Base-by-base conservation (phyloP, 1,140 invertebrate species). In the Temnothorax curvispinosus region DNA sequence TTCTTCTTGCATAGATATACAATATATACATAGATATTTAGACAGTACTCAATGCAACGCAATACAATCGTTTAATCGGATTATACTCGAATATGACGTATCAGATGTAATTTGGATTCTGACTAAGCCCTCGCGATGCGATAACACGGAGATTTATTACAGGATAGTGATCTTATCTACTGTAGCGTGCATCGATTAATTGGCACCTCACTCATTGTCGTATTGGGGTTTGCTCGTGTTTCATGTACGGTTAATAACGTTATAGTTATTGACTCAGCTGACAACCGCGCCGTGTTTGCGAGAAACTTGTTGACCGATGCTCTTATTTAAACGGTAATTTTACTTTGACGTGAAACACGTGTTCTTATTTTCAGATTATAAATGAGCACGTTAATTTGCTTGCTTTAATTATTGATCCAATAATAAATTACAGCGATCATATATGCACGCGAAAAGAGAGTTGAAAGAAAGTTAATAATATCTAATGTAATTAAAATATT, bases 131-230 rank as follows among this genome's bases (percentile, higher is more conserved):
- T 15, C 9, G 15, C 35, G 47, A 56, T 35, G 27, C 56, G 56
- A 64, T 76, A 78, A 64, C 18, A 64, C 58, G 21, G n/a, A 77
- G 58, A 77, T 77, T 62, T 32, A 47, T n/a, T 50, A 6, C 41
- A 50, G 21, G 18, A 64, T 58, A 58, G 27, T 62, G 75, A 62
- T 78, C 58, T 78, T 50, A 47, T 44, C 41, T 60, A 15, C 9
- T n/a, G n/a, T 18, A 67, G 11, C 32, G 7, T n/a, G 35, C 60
- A 81, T 80, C 47, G 62, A 69, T 69, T 38, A 58, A 71, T 47
- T 56, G 50, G 13, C 9, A 32, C 56, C 38, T 56, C 41, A 62
- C 27, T 41, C 32, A 38, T 65, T 71, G 35, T 71, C 35, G 27
- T 41, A 41, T 18, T 64, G 15, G 13, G 38, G 38, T 44, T 60